These are phyloP conservation scores for Papilio demoleus DNA, from an alignment of 2,888 invertebrate species.

Conservation along the genomic window DNA sequence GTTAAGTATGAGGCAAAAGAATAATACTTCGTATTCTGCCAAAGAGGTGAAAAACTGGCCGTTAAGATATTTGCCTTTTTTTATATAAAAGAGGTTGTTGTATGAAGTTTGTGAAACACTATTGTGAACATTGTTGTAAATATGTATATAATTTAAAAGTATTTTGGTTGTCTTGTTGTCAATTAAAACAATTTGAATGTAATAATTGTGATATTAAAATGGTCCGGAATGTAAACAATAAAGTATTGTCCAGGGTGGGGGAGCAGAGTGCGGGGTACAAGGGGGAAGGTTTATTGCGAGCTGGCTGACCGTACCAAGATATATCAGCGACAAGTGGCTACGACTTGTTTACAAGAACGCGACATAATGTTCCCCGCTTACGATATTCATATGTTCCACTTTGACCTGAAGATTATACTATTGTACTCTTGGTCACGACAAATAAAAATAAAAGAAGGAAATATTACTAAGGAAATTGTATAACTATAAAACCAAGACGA, in stretches of 20 bases:
- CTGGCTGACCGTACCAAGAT: conserved; percentile 74
- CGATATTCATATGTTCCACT: conserved; percentile 60
- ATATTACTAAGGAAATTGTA: no score
- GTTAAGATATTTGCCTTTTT: no score
- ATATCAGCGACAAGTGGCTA: conserved; percentile 75
- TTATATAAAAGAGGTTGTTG: no score
- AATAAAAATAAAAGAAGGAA: no score
- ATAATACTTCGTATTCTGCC: no score
- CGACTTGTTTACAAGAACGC: conserved; percentile 80
- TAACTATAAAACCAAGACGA: no score
- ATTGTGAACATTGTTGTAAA: not conserved
- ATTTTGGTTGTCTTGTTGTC: no score
- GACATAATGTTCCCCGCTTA: conserved; percentile 70
- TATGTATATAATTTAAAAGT: not conserved
- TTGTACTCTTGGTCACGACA: no score
- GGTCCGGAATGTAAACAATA: conserved; percentile 46
- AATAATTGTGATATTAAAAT: conserved; percentile 37
- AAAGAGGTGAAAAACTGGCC: no score
- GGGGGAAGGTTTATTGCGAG: conserved; percentile 58
- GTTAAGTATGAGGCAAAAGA: no score
- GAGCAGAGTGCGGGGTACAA: conserved; percentile 36
- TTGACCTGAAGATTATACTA: conserved; percentile 38
- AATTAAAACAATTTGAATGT: not conserved
- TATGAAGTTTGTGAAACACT: no score
- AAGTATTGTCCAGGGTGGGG: conserved; percentile 48